Base-by-base conservation (phyloP, 2,797 vertebrate genomes). In the Melanotaenia trifasciata region DNA sequence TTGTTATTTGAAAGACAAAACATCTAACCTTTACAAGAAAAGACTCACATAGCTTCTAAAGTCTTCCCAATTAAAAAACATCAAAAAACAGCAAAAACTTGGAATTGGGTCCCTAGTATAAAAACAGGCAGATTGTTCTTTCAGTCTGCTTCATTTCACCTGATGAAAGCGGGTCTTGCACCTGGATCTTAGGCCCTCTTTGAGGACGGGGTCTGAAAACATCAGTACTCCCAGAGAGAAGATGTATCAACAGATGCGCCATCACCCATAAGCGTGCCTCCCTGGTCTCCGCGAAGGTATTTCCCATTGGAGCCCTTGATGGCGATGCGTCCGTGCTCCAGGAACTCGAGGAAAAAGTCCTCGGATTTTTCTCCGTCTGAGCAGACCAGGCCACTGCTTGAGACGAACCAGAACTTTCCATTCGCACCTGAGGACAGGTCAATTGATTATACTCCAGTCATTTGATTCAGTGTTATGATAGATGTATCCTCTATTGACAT, bases 321-420 rank as follows among this genome's bases (percentile, higher is more conserved):
- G 78, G 95, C 97, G 35, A 98, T 68, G 0, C 95, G 96, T 67
- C 97, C 96, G 2, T 95, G 95, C 82, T 96, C 97, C 38, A 94
- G 91, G 81, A 99, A 96, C 92, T 99, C 97, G 0, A 99, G 93
- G 87, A 96, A 95, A 93, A 99, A 99, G 69, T 99, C 96, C 79
- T 99, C 98, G 0, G 96, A 92, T 67, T 94, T 94, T 51, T 97
- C 96, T 36, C 97, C 96, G 0, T 99, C 97, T 1, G 96, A 95
- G 91, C 96, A 95, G 80, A 99, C 96, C 0, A 96, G 90, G 60
- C 96, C 96, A 20, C 93, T 96, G 93, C 95, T 95, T 32, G 96
- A 95, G 26, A 96, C 90, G 10, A 96, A 95, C 98, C 98, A 99
- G 95, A 97, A 99, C 84, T 94, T 96, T 60, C 95, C 96, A 36